Conservation (phyloP, 2,888 invertebrate genomes). For the Drosophila acutilabella region DNA sequence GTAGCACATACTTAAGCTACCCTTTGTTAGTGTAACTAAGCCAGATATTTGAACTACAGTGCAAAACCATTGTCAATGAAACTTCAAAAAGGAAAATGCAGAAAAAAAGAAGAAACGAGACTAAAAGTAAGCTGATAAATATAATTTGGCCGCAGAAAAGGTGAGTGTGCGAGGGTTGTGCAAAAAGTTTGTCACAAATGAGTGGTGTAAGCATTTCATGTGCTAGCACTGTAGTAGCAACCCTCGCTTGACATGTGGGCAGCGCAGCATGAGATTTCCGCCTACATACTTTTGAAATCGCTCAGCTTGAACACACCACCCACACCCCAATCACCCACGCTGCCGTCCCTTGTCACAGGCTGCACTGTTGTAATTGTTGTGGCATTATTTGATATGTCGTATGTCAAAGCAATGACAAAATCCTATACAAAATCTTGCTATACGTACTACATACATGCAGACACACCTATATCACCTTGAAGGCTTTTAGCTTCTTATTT, state of each 20-base stretch:
- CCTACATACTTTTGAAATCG: constrained; percentile 58
- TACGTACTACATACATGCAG: neutral
- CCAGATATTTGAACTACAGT: constrained; percentile 37
- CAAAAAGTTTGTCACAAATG: constrained; percentile 7
- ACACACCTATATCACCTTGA: constrained; percentile 20
- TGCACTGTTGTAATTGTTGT: constrained; percentile 75
- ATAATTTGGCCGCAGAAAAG: no score
- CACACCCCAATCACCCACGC: neutral
- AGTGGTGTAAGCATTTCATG: accelerated
- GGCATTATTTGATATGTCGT: constrained; percentile 82
- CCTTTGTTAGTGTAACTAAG: neutral
- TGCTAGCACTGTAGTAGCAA: neutral
- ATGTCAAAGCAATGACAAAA: constrained; percentile 76
- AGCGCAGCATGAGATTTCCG: constrained; percentile 75
- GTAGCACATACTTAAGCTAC: neutral
- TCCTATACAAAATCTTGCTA: constrained; percentile 58
- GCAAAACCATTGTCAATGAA: constrained; percentile 62
- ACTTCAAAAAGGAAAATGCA: constrained; percentile 52
- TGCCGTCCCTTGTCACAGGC: constrained; percentile 49
- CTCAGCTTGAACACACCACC: constrained; percentile 17
- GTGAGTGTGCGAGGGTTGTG: constrained; percentile 24
- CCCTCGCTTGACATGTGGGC: constrained; percentile 58
- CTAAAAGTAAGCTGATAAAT: constrained; percentile 32
- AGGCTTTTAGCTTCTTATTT: constrained; percentile 61
- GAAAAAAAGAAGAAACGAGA: constrained; percentile 47